A percentile compares a stretch with the other conserved stretches of the same genome.
phyloP scores from a whole-genome alignment of 2,113 vertebrate species.

The Bostrychus sinensis region DNA sequence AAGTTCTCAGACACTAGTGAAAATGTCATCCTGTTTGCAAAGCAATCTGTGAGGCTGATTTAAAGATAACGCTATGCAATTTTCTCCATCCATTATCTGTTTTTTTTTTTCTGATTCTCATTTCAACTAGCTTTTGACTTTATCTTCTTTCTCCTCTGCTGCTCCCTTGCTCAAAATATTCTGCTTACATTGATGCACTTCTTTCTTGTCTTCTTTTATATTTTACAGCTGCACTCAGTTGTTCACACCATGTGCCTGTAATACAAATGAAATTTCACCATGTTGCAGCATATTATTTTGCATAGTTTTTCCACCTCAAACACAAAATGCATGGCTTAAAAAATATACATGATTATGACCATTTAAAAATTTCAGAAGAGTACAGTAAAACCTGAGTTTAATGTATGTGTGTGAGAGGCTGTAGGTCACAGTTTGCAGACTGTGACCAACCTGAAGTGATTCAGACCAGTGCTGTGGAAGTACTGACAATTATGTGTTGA shows the following conservation, averaged over 20 bases:
- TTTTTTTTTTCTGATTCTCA: background rate
- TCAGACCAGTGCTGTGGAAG: no score
- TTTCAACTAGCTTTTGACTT: background rate
- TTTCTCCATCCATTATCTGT: background rate
- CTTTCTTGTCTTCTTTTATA: conserved; percentile 19
- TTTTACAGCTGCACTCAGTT: background rate
- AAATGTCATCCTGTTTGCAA: conserved; percentile 8
- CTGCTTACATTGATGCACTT: background rate
- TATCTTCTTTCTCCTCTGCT: background rate
- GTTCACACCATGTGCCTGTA: conserved; percentile 4
- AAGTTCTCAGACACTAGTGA: background rate
- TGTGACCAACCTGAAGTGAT: no score
- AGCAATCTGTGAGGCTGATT: background rate
- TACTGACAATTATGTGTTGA: no score
- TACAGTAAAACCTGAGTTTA: no score
- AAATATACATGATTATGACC: no score
- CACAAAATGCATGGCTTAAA: background rate
- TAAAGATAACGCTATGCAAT: background rate
- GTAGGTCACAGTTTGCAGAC: no score
- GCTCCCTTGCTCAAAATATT: background rate
- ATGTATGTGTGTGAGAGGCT: no score
- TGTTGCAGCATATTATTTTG: conserved; percentile 13
- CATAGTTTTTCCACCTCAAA: background rate
- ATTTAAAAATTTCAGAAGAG: no score
- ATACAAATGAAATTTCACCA: conserved; percentile 5